Evolutionary conservation across 2,888 invertebrate species (phyloP).

Genomic region (Drosophila tripunctata): DNA sequence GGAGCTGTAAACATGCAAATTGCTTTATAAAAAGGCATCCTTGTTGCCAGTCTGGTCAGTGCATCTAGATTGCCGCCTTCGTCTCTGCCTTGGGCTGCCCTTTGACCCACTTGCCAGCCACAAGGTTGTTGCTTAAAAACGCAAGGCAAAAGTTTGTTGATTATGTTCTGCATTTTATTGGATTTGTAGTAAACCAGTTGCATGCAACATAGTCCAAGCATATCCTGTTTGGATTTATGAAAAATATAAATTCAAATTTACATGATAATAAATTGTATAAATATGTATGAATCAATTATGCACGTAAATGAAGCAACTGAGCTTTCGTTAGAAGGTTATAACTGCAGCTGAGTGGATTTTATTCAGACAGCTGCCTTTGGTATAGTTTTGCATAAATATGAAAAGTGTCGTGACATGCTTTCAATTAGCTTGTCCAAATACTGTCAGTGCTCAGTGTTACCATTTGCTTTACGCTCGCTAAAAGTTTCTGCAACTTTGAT

Average conservation of each 20-base stretch:
- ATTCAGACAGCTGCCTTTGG: too few relatives aligned
- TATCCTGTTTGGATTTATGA: slow-evolving; percentile 1
- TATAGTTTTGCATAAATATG: too few relatives aligned
- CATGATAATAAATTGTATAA: background rate
- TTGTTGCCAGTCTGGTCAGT: slow-evolving; percentile 13
- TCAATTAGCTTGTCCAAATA: slow-evolving; percentile 2
- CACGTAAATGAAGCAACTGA: background rate
- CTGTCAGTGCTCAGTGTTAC: slow-evolving; percentile 16
- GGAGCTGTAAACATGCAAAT: slow-evolving; percentile 55
- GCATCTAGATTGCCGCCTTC: slow-evolving; percentile 1
- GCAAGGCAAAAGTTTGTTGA: slow-evolving; percentile 28
- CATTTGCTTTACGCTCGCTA: background rate
- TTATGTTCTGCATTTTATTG: slow-evolving; percentile 33
- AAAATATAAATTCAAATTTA: slow-evolving; percentile 6
- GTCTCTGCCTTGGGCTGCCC: background rate
- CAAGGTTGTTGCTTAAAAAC: slow-evolving; percentile 17
- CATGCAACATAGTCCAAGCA: slow-evolving; percentile 8
- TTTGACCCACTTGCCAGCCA: background rate
- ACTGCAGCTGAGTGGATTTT: background rate
- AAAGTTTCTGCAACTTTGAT: background rate
- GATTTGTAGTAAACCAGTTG: slow-evolving; percentile 37
- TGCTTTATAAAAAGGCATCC: slow-evolving; percentile 56
- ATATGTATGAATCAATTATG: background rate
- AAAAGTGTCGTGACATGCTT: slow-evolving; percentile 9
- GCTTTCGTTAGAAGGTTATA: background rate